phyloP scores from a whole-genome alignment of 30 jellyfish, hydroid and myxozoan genomes.

The Pelagia noctiluca region DNA sequence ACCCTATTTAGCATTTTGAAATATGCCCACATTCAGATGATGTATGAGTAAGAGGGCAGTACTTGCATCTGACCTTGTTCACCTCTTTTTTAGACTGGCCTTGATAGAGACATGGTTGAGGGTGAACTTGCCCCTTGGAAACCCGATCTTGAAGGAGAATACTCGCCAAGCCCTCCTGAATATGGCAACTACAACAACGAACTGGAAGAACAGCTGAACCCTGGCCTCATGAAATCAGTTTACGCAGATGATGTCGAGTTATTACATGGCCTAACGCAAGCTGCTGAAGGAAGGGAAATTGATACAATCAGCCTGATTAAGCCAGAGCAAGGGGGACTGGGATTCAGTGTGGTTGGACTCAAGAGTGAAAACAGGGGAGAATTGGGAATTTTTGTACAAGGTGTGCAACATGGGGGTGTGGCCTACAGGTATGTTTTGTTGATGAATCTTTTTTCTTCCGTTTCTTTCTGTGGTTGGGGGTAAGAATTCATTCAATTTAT shows the following conservation, averaged over 20 bases:
- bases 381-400: constrained; percentile 95
- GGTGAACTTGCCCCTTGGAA: constrained; percentile 9
- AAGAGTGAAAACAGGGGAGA: constrained; percentile 93
- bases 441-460: too few species aligned
- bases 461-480: too few species aligned
- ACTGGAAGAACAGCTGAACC: constrained; percentile 44
- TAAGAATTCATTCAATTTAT: too few species aligned
- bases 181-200: neutral
- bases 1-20: too few species aligned
- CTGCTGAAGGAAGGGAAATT: constrained; percentile 92
- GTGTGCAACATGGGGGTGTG: constrained; percentile 92
- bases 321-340: constrained; percentile 94
- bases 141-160: neutral
- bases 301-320: constrained; percentile 72
- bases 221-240: constrained; percentile 72
- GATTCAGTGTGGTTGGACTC: constrained; percentile 97
- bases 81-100: constrained; percentile 20
- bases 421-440: constrained; percentile 89
- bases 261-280: constrained; percentile 60
- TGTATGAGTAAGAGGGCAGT: too few species aligned
- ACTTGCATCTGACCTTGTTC: too few species aligned
- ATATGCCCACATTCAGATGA: too few species aligned
- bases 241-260: constrained; percentile 76
- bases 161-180: neutral
- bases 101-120: constrained; percentile 46